phyloP scores from a whole-genome alignment of 35 echinoderm and acorn worm species.

The Lytechinus pictus region DNA sequence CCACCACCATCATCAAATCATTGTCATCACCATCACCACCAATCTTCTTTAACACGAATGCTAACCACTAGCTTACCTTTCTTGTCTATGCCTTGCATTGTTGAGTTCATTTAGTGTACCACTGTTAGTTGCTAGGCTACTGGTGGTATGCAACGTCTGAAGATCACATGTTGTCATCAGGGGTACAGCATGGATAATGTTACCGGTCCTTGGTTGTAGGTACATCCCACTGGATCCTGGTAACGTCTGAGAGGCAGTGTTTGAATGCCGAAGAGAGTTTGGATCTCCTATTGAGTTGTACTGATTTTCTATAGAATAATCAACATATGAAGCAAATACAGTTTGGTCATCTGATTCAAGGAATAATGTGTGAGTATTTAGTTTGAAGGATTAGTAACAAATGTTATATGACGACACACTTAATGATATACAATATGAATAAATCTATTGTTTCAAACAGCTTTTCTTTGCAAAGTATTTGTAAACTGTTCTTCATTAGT shows the following conservation, averaged over 20 bases:
- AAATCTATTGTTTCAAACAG: no score
- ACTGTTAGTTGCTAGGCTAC: constrained; percentile 35
- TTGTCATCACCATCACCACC: not conserved
- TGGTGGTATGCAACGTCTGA: constrained; percentile 28
- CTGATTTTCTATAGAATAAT: constrained; percentile 10
- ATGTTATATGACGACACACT: no score
- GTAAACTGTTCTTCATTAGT: no score
- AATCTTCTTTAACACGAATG: no score
- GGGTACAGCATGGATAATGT: constrained; percentile 48
- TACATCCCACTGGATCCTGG: constrained; percentile 31
- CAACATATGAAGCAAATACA: not conserved
- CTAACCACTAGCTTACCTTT: not conserved
- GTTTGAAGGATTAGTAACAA: not conserved
- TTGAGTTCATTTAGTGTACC: constrained; percentile 41
- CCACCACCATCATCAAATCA: not conserved
- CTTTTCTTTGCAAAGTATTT: no score
- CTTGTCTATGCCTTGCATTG: constrained; percentile 31
- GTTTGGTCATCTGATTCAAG: not conserved
- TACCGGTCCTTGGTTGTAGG: constrained; percentile 39
- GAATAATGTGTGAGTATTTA: not conserved
- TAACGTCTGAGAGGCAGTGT: constrained; percentile 25
- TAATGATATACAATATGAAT: no score
- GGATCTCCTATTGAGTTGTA: constrained; percentile 54
- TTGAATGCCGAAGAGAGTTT: not conserved
- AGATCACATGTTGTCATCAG: constrained; percentile 40